phyloP scores from a whole-genome alignment of 1,140 invertebrate species.

The Glossosoma conforme region DNA sequence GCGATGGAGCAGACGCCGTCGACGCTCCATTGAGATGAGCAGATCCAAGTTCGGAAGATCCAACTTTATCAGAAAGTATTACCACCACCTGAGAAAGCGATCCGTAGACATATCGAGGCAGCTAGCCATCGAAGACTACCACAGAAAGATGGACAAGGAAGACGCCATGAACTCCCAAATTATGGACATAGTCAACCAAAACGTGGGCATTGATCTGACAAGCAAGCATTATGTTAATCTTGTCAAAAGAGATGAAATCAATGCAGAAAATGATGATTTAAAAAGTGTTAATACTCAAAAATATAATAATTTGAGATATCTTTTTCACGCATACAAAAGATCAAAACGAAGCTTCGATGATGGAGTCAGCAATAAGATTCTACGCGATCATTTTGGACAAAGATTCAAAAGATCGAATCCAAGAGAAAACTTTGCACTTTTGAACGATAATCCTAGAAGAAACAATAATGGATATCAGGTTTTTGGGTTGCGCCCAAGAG shows the following conservation, averaged over 20 bases:
- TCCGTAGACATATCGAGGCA: slow-evolving; percentile 21
- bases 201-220: neutral
- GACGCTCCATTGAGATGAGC: slow-evolving; percentile 52
- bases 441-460: no score
- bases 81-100: slow-evolving; percentile 40
- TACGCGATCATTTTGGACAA: no score
- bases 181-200: slow-evolving; percentile 1
- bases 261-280: neutral
- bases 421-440: no score
- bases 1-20: slow-evolving; percentile 66
- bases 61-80: slow-evolving; percentile 46
- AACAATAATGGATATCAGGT: slow-evolving; percentile 12
- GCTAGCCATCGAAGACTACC: slow-evolving; percentile 11
- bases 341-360: no score
- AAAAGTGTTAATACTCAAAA: no score
- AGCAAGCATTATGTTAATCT: slow-evolving; percentile 7
- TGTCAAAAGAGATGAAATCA: slow-evolving; percentile 3
- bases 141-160: slow-evolving; percentile 5
- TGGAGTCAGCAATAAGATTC: no score
- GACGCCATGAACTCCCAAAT: neutral
- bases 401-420: no score
- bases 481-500: slow-evolving; percentile 21
- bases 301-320: no score
- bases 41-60: slow-evolving; percentile 49
- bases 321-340: no score